Conservation (phyloP, 37 sponge, comb jelly and placozoan genomes). For the Oopsacas minuta region DNA sequence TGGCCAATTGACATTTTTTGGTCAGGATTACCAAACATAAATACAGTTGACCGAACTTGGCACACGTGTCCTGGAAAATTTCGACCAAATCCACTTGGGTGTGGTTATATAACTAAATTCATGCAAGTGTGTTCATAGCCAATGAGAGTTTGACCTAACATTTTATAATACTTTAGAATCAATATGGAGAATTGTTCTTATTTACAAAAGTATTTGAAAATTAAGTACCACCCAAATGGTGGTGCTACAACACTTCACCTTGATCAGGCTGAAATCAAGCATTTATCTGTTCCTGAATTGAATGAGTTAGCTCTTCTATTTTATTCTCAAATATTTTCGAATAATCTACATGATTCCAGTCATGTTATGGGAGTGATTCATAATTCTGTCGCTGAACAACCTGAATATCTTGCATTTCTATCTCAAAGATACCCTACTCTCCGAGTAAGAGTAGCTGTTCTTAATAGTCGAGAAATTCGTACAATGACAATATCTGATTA, state of each 20-base stretch:
- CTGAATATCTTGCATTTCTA: neutral
- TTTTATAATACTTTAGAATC: no score
- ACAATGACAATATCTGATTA: slow-evolving; percentile 54
- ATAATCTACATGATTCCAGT: no score
- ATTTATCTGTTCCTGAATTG: neutral
- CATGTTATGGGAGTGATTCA: neutral
- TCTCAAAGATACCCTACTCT: neutral
- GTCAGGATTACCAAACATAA: no score
- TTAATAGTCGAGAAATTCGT: slow-evolving; percentile 45
- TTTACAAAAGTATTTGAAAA: neutral
- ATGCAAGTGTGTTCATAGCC: no score
- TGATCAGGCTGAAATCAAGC: neutral
- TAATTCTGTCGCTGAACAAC: neutral
- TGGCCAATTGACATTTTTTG: no score
- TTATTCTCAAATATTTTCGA: neutral
- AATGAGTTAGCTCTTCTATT: neutral
- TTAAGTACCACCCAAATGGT: neutral
- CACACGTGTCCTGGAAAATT: no score
- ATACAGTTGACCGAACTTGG: no score
- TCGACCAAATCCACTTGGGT: no score
- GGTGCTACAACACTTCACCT: neutral
- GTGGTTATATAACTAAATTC: no score
- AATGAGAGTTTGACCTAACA: no score
- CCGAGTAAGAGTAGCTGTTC: slow-evolving; percentile 21
- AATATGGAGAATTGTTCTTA: neutral